phyloP scores from a whole-genome alignment of 2,113 vertebrate genomes.

The Ageneiosus marmoratus region DNA sequence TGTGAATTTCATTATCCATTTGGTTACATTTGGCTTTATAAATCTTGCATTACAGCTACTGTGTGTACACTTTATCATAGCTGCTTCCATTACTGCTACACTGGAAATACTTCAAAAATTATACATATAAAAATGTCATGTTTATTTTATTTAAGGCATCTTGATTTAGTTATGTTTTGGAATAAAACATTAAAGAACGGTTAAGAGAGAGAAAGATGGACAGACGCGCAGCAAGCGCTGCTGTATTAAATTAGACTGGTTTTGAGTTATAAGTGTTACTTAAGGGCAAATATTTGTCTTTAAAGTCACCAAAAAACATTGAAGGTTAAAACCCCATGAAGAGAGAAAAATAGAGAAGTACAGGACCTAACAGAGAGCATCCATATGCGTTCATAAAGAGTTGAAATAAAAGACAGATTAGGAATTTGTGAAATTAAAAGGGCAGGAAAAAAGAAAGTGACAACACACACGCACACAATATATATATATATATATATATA shows the following conservation, averaged over 20 bases:
- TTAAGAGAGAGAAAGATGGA: background rate
- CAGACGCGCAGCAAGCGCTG: background rate
- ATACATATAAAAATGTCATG: background rate
- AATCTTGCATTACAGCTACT: no score
- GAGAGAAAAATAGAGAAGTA: constrained; percentile 25
- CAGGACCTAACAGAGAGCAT: background rate
- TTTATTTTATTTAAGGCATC: background rate
- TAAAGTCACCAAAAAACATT: constrained; percentile 53
- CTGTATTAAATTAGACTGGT: constrained; percentile 24
- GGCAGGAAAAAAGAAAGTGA: background rate
- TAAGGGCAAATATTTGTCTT: constrained; percentile 55
- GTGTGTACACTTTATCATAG: background rate
- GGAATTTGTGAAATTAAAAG: background rate
- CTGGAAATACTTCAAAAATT: background rate
- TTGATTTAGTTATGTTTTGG: background rate
- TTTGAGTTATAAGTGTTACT: constrained; percentile 13
- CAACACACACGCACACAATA: background rate
- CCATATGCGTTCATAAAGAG: background rate
- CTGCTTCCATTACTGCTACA: background rate
- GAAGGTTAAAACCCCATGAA: background rate
- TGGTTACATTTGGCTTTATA: background rate
- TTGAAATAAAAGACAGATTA: background rate
- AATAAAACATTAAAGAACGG: background rate
- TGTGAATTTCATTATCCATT: background rate
- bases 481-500: background rate